Evolutionary conservation across 2,113 vertebrate species (phyloP).

Genomic region (Melanerpes formicivorus): DNA sequence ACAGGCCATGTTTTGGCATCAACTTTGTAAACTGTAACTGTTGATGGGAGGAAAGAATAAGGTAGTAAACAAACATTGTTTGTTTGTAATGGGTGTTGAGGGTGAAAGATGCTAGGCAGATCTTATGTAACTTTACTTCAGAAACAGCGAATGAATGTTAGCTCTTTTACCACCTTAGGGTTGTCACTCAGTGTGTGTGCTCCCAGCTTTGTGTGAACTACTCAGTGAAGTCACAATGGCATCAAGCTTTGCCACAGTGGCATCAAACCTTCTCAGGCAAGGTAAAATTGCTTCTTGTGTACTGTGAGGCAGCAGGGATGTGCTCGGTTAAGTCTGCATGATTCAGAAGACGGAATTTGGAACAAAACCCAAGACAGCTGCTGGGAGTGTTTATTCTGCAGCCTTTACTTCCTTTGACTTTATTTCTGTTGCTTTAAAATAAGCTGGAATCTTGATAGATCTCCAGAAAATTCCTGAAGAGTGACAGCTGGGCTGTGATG

Average conservation of each 20-base stretch:
- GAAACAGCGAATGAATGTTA: not conserved
- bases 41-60: not conserved
- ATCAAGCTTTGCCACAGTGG: not conserved
- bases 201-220: not conserved
- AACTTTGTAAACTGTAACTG: not conserved
- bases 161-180: not conserved
- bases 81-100: not conserved
- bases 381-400: not conserved
- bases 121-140: not conserved
- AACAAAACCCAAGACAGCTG: not conserved
- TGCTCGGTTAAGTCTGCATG: not conserved
- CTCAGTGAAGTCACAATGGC: not conserved
- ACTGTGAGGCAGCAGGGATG: not conserved
- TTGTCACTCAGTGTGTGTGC: not conserved
- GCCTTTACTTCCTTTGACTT: not conserved
- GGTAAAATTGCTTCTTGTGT: not conserved
- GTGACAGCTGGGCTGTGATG: not conserved
- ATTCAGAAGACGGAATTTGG: not conserved
- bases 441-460: not conserved
- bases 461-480: not conserved
- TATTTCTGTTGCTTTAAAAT: not conserved
- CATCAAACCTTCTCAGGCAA: not conserved
- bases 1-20: conserved; percentile 23
- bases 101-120: not conserved
- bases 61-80: not conserved